Conservation (phyloP, 2,113 vertebrate species). For the Dipodomys merriami region DNA sequence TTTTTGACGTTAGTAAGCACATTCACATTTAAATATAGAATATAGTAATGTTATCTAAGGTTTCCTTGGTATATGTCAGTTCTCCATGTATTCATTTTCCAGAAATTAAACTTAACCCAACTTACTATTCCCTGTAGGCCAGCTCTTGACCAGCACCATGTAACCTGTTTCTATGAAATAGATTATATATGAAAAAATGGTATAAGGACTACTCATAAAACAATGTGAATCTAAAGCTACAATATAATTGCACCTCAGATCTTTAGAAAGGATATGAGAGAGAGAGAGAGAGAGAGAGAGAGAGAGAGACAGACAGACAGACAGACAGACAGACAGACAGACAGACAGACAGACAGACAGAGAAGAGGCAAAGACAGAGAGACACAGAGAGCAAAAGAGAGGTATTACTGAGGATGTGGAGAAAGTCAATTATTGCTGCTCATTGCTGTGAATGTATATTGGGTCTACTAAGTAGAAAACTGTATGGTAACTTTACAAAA, state of each 20-base stretch:
- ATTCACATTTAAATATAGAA: not conserved
- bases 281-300: no score
- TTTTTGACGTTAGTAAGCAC: not conserved
- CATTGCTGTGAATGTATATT: not conserved
- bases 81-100: not conserved
- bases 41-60: not conserved
- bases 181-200: no score
- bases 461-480: not conserved
- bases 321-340: no score
- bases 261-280: no score
- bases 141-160: not conserved
- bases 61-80: not conserved
- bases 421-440: accelerated
- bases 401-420: not conserved
- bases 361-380: no score
- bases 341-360: no score
- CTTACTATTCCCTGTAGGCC: not conserved
- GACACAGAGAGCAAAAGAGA: no score
- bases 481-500: not conserved
- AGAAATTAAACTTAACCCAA: not conserved
- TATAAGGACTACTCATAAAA: no score
- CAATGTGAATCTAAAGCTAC: not conserved
- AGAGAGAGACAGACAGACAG: no score
- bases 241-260: not conserved
- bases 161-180: not conserved